phyloP scores from a whole-genome alignment of 2,888 invertebrate genomes.

The Melieria crassipennis region DNA sequence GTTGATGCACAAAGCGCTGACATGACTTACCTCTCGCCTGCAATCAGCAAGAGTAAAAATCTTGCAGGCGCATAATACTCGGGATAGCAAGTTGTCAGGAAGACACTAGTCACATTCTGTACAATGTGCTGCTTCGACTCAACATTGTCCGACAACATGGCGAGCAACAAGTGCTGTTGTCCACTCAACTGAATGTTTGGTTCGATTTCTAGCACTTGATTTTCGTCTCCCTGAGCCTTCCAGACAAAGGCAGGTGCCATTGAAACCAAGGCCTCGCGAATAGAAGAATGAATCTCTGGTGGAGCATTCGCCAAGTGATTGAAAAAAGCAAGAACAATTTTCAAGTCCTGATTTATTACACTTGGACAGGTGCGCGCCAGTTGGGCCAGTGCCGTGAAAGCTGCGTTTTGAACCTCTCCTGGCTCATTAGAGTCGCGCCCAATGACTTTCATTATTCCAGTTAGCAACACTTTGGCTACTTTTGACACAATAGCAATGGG shows the following conservation, averaged over 20 bases:
- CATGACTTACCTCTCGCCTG: slow-evolving; percentile 78
- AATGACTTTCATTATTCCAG: slow-evolving; percentile 63
- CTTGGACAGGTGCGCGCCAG: slow-evolving; percentile 69
- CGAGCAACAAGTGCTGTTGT: slow-evolving; percentile 69
- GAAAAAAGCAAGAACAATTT: slow-evolving; percentile 63
- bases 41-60: slow-evolving; percentile 82
- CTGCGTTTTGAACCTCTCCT: slow-evolving; percentile 67
- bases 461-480: slow-evolving; percentile 62
- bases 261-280: slow-evolving; percentile 75
- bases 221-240: slow-evolving; percentile 52
- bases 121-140: slow-evolving; percentile 81
- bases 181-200: slow-evolving; percentile 62
- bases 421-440: slow-evolving; percentile 60
- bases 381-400: slow-evolving; percentile 64
- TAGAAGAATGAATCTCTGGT: slow-evolving; percentile 71
- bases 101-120: slow-evolving; percentile 84
- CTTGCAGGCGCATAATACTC: slow-evolving; percentile 83
- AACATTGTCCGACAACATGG: slow-evolving; percentile 78
- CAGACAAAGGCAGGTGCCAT: slow-evolving; percentile 74
- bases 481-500: slow-evolving; percentile 61
- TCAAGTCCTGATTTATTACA: slow-evolving; percentile 75
- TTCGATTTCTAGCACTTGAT: slow-evolving; percentile 44
- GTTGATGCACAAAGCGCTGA: neutral
- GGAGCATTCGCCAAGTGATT: slow-evolving; percentile 60
- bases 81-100: slow-evolving; percentile 84